phyloP scores from a whole-genome alignment of 2,888 invertebrate genomes.

The Pocota personata region DNA sequence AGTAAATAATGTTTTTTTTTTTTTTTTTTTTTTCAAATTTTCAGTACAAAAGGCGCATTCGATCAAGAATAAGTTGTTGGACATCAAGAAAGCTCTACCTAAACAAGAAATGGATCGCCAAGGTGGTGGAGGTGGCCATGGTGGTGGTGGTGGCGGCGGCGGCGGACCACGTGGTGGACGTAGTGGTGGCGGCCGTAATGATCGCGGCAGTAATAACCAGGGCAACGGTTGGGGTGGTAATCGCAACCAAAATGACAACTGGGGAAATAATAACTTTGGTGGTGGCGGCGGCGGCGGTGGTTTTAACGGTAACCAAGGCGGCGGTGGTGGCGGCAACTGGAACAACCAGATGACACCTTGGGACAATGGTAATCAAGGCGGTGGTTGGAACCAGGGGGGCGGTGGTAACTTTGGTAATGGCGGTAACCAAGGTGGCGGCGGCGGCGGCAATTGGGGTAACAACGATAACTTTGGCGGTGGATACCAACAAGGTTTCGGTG shows the following conservation, averaged over 20 bases:
- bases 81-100: conserved; percentile 96
- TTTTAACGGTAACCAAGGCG: conserved; percentile 77
- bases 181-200: conserved; percentile 72
- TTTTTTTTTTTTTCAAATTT: conserved; percentile 66
- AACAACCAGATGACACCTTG: conserved; percentile 81
- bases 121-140: conserved; percentile 84
- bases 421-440: conserved; percentile 54
- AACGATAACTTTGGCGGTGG: conserved; percentile 79
- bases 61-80: conserved; percentile 92
- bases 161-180: conserved; percentile 76
- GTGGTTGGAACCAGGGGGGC: conserved; percentile 70
- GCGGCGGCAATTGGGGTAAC: conserved; percentile 76
- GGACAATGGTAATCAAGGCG: conserved; percentile 76
- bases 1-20: no score
- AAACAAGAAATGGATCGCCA: conserved; percentile 92
- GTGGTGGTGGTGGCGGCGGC: conserved; percentile 82
- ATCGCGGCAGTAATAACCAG: conserved; percentile 56
- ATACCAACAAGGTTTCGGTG: conserved; percentile 81
- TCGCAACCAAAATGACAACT: conserved; percentile 74
- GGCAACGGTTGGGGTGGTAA: conserved; percentile 77
- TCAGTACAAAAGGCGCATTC: conserved; percentile 91
- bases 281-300: conserved; percentile 72
- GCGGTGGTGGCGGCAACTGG: conserved; percentile 71
- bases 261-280: conserved; percentile 75
- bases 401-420: conserved; percentile 62